These are phyloP conservation scores for Meandrina meandrites DNA, from an alignment of 92 coral and sea anemone genomes.

Conservation along the genomic window DNA sequence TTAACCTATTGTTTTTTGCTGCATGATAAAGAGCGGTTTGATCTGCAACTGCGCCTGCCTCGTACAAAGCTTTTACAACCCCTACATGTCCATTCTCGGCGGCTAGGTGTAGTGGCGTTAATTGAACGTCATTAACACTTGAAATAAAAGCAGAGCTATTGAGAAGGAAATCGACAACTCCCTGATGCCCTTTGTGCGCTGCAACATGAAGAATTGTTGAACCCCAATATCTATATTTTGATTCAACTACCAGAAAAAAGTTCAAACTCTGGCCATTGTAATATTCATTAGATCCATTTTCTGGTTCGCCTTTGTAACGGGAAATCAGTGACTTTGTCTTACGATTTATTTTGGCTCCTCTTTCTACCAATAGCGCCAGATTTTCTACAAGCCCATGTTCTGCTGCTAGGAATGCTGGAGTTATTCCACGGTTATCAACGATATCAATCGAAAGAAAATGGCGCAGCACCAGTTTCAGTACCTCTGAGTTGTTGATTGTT, in stretches of 20 bases:
- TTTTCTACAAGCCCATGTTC: slow-evolving; percentile 57
- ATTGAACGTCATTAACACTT: slow-evolving; percentile 8
- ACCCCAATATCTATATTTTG: slow-evolving; percentile 31
- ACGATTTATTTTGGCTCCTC: slow-evolving; percentile 57
- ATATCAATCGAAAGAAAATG: slow-evolving; percentile 47
- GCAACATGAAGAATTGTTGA: slow-evolving; percentile 62
- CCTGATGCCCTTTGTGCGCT: slow-evolving; percentile 45
- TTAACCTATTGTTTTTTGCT: slow-evolving; percentile 48
- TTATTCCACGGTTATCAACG: slow-evolving; percentile 43
- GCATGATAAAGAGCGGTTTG: slow-evolving; percentile 68
- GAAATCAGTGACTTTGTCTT: slow-evolving; percentile 14
- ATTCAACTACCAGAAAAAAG: too few species aligned
- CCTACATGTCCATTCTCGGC: slow-evolving; percentile 60
- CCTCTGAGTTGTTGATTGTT: slow-evolving; percentile 28
- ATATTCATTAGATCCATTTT: background rate
- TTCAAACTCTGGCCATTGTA: slow-evolving; percentile 4
- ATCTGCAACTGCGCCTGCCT: slow-evolving; percentile 55
- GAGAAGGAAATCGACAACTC: slow-evolving; percentile 48
- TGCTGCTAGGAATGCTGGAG: slow-evolving; percentile 78
- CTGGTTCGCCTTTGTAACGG: background rate
- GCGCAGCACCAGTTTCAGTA: slow-evolving; percentile 30
- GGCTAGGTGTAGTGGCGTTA: slow-evolving; percentile 57
- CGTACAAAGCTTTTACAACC: slow-evolving; percentile 34
- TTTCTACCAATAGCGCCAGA: slow-evolving; percentile 32
- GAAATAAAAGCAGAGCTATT: slow-evolving; percentile 5